Evolutionary conservation across 35 echinoderm and acorn worm species (phyloP).

Genomic region (Apostichopus japonicus): DNA sequence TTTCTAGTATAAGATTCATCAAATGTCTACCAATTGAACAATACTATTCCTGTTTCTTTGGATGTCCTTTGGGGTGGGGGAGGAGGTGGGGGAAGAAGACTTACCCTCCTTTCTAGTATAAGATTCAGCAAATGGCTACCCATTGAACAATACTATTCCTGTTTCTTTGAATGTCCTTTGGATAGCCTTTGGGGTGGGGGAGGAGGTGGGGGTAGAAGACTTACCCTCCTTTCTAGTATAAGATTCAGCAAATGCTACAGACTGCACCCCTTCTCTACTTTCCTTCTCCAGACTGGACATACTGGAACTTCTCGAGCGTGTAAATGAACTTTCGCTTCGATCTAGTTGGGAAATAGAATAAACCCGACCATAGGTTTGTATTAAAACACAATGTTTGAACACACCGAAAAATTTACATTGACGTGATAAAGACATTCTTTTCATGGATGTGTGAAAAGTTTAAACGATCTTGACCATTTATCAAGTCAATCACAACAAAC

Average conservation of each 20-base stretch:
- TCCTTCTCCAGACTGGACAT: slow-evolving; percentile 99
- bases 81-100: not conserved
- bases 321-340: slow-evolving; percentile 98
- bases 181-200: no score
- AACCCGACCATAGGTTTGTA: not conserved
- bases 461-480: no score
- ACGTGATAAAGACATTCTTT: no score
- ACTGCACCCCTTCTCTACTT: slow-evolving; percentile 88
- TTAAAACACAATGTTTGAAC: no score
- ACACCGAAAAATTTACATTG: no score
- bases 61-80: not conserved
- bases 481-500: no score
- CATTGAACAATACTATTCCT: no score
- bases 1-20: slow-evolving; percentile 76
- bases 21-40: no score
- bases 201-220: not conserved
- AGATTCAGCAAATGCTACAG: slow-evolving; percentile 87
- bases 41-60: no score
- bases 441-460: no score
- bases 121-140: no score
- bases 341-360: slow-evolving; percentile 65
- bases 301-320: slow-evolving; percentile 94
- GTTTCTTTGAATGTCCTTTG: not conserved
- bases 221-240: slow-evolving; percentile 98
- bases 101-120: slow-evolving; percentile 96